phyloP scores from a whole-genome alignment of 2,113 vertebrate species.

The Tautogolabrus adspersus region DNA sequence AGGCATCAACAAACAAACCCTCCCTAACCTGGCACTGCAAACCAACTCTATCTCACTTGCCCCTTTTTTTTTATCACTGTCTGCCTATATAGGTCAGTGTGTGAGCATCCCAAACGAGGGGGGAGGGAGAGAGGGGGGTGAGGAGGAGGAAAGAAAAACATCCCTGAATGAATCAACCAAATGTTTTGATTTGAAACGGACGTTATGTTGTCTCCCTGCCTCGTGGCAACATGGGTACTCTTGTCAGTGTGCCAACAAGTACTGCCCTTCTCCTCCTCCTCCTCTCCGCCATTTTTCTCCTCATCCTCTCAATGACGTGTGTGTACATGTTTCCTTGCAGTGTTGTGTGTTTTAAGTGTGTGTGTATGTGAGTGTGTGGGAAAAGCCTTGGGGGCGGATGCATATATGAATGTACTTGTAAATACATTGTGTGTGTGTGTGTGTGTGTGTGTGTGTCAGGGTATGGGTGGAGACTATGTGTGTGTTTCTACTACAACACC shows the following conservation, averaged over 20 bases:
- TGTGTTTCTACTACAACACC: slow-evolving; percentile 12
- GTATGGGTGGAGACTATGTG: slow-evolving; percentile 19
- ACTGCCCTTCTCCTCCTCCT: slow-evolving; percentile 5
- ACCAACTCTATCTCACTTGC: slow-evolving; percentile 17
- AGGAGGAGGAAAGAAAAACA: background rate
- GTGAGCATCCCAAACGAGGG: slow-evolving; percentile 42
- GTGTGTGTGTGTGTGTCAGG: slow-evolving; percentile 11
- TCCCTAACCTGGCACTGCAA: background rate
- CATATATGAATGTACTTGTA: slow-evolving; percentile 28
- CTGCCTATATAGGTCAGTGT: slow-evolving; percentile 64
- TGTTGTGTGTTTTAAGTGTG: background rate
- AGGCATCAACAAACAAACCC: background rate
- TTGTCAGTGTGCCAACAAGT: slow-evolving; percentile 17
- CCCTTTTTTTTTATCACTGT: slow-evolving; percentile 19
- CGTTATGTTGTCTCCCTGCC: slow-evolving; percentile 45
- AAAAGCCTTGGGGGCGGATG: slow-evolving; percentile 15
- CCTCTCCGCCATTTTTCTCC: background rate
- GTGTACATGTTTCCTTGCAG: background rate
- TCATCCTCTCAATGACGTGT: slow-evolving; percentile 40
- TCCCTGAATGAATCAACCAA: slow-evolving; percentile 47
- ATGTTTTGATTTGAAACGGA: slow-evolving; percentile 68
- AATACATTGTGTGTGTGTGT: slow-evolving; percentile 13
- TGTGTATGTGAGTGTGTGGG: slow-evolving; percentile 9
- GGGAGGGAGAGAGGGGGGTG: background rate
- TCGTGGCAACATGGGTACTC: slow-evolving; percentile 42